Conservation (phyloP, 2,888 invertebrate species). For the Hemistola chrysoprasaria region DNA sequence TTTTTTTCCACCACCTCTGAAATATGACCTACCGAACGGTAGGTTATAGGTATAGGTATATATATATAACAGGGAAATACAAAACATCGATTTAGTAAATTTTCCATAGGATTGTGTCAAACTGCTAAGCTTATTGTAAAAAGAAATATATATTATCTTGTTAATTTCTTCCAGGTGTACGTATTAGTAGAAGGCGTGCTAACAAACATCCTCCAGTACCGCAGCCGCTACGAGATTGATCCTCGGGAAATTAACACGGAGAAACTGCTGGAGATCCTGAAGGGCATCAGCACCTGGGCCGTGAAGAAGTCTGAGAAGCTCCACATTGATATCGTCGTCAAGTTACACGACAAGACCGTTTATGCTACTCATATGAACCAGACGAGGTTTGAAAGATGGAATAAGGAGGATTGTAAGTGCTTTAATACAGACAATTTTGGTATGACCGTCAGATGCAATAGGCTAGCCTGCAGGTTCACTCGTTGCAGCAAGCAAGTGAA, state of each 20-base stretch:
- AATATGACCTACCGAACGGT: too few relatives aligned
- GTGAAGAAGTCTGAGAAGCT: slow-evolving; percentile 78
- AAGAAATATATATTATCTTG: background rate
- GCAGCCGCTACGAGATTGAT: slow-evolving; percentile 53
- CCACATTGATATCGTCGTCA: slow-evolving; percentile 85
- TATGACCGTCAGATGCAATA: too few relatives aligned
- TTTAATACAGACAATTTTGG: background rate
- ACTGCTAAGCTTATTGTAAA: too few relatives aligned
- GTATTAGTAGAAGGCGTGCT: slow-evolving; percentile 80
- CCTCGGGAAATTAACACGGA: slow-evolving; percentile 59
- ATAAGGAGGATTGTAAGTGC: slow-evolving; percentile 83
- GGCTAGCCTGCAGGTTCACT: too few relatives aligned
- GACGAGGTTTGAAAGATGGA: slow-evolving; percentile 83
- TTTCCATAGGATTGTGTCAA: too few relatives aligned
- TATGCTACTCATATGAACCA: slow-evolving; percentile 86
- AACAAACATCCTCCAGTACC: slow-evolving; percentile 62
- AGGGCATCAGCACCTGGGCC: slow-evolving; percentile 70
- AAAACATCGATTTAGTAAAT: too few relatives aligned
- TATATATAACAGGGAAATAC: too few relatives aligned
- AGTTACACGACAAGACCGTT: slow-evolving; percentile 85
- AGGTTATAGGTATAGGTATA: too few relatives aligned
- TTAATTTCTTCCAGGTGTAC: slow-evolving; percentile 79
- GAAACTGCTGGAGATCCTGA: slow-evolving; percentile 58
- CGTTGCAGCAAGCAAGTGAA: too few relatives aligned
- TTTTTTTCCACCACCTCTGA: too few relatives aligned